A percentile compares a stretch with the other conserved stretches of the same genome.
These are phyloP conservation scores for Opisthocomus hoazin DNA, from an alignment of 2,113 vertebrate species.

Conservation along the genomic window DNA sequence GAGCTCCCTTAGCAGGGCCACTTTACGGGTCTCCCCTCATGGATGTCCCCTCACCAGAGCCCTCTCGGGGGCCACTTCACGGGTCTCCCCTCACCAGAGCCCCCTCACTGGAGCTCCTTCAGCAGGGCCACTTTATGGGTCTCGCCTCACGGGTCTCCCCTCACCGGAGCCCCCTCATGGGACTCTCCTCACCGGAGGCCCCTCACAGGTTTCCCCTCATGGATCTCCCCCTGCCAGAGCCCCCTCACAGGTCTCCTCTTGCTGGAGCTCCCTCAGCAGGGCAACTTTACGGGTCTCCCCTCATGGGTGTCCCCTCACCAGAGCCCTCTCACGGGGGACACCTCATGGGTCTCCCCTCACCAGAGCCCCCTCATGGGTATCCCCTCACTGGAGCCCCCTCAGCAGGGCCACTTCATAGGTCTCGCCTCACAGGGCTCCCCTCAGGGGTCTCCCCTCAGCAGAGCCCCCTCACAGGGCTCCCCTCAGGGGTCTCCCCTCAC, in stretches of 20 bases:
- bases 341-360: too few relatives aligned
- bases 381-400: too few relatives aligned
- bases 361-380: too few relatives aligned
- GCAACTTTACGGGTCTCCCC: neutral
- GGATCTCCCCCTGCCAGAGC: too few relatives aligned
- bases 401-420: too few relatives aligned
- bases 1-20: neutral
- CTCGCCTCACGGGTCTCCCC: too few relatives aligned
- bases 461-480: neutral
- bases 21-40: neutral
- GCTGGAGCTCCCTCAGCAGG: neutral
- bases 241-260: neutral
- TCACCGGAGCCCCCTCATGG: too few relatives aligned
- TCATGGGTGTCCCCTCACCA: neutral
- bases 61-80: too few relatives aligned
- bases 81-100: neutral
- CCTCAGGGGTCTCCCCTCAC: too few relatives aligned
- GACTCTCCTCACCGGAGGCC: neutral
- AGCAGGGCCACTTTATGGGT: too few relatives aligned
- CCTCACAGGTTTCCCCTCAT: neutral
- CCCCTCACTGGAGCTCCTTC: neutral
- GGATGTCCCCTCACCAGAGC: neutral
- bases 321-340: neutral
- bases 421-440: neutral
- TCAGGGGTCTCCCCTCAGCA: neutral